Percentiles rank a stretch among this genome's conserved stretches.
phyloP scores from a whole-genome alignment of 2,113 vertebrate genomes.

The Lepus americanus region DNA sequence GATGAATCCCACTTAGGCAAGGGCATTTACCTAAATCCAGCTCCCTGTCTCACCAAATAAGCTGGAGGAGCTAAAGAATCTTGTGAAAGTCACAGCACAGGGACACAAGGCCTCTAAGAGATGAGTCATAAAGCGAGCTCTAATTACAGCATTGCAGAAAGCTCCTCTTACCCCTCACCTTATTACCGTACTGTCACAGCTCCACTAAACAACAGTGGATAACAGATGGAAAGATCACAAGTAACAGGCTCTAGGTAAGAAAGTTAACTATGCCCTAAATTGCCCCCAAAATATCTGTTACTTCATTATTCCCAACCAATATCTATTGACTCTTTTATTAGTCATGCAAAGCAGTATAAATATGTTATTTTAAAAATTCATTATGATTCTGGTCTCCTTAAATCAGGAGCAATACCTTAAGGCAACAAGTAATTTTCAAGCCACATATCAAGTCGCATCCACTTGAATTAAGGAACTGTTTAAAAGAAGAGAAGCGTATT shows the following conservation, averaged over 20 bases:
- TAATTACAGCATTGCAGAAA: not conserved
- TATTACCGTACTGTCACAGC: not conserved
- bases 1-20: too few relatives aligned
- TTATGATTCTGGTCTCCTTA: constrained; percentile 36
- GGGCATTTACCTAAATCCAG: not conserved
- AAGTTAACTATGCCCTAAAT: not conserved
- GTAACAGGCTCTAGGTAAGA: not conserved
- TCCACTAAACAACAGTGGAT: not conserved
- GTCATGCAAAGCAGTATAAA: not conserved
- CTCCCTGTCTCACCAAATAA: not conserved
- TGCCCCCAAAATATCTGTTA: not conserved
- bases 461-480: not conserved
- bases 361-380: constrained; percentile 47
- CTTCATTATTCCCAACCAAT: not conserved
- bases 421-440: constrained; percentile 62
- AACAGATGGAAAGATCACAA: not conserved
- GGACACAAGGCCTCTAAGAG: not conserved
- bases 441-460: constrained; percentile 1
- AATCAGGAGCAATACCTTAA: constrained; percentile 40
- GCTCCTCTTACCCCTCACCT: too few relatives aligned
- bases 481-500: not conserved
- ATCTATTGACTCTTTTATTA: constrained; percentile 20
- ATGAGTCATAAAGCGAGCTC: not conserved
- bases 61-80: not conserved
- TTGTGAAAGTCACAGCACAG: not conserved